A percentile compares a stretch with the other conserved stretches of the same genome.
phyloP scores from a whole-genome alignment of 2,113 vertebrate species.

The Pelecanoides urinatrix region DNA sequence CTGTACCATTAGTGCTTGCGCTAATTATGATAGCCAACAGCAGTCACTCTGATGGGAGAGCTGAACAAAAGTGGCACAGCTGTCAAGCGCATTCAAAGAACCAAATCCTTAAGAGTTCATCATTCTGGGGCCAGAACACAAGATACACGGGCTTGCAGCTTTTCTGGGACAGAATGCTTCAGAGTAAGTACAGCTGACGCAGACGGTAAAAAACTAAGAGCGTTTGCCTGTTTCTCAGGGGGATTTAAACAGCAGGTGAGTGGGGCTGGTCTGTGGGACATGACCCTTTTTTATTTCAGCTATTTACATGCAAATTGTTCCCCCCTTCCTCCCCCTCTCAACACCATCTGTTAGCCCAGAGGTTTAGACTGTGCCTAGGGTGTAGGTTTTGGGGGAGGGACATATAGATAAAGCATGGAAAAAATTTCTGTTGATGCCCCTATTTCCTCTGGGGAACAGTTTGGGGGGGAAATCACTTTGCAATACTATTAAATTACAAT shows the following conservation, averaged over 20 bases:
- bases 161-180: neutral
- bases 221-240: neutral
- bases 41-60: neutral
- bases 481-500: neutral
- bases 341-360: conserved; percentile 61
- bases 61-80: neutral
- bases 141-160: neutral
- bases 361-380: conserved; percentile 4
- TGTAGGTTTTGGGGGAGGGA: conserved; percentile 27
- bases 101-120: neutral
- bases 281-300: conserved; percentile 48
- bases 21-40: neutral
- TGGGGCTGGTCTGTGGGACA: conserved; percentile 7
- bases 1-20: neutral
- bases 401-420: neutral
- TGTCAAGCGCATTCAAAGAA: neutral
- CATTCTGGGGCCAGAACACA: neutral
- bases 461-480: neutral
- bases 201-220: accelerated
- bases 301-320: conserved; percentile 63
- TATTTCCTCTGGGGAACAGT: neutral
- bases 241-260: conserved; percentile 70
- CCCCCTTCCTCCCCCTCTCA: neutral
- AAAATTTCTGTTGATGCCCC: neutral
- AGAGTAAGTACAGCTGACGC: neutral